Evolutionary conservation across 2,888 invertebrate species (phyloP), one percentile per base, ranked within the genome.

Genomic region (Ceriagrion tenellum): DNA sequence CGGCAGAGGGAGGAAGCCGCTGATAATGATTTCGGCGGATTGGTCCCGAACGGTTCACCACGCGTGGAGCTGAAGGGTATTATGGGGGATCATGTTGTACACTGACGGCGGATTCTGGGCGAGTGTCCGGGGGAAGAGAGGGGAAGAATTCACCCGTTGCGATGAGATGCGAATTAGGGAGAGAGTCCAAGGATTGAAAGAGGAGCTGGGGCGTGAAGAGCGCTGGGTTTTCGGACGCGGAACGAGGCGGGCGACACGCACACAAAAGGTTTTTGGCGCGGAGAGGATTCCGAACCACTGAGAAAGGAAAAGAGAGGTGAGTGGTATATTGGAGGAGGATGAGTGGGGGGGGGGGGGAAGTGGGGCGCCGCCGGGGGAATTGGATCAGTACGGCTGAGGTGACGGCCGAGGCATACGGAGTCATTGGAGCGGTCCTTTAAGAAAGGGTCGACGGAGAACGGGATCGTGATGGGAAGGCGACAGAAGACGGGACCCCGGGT

Each of bases 151-250:
- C 59, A 59, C 12, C 69, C 47, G 69, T n/a, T n/a, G n/a, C 69
- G 81, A 81, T 69, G 81, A 35, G 81, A 81, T 81, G 81, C 81
- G 81, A 81, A 81, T 81, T 81, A 81, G 35, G 16, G n/a, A 47
- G 59, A n/a, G 35, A 81, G 35, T 30, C 69, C 69, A n/a, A 13
- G 81, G 16, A 35, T 81, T 69, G 69, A 81, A 81, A 35, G n/a
- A 1, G 69, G 26, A 18, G 69, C 6, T 26, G 8, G 81, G 16
- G 81, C 81, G 30, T 81, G 81, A 35, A 69, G 69, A 1, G 69
- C 8, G 26, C 59, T 26, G 6, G 59, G 59, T 10, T 26, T 81
- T 26, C 26, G 89, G 26, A 55, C 16, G 55, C 1, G 89, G 89
- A 55, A 89, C 2, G 89, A 89, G 89, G 40, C 89, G 40, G 40